These are phyloP conservation scores for Ceratina calcarata DNA, from an alignment of 1,140 invertebrate genomes.

Conservation along the genomic window DNA sequence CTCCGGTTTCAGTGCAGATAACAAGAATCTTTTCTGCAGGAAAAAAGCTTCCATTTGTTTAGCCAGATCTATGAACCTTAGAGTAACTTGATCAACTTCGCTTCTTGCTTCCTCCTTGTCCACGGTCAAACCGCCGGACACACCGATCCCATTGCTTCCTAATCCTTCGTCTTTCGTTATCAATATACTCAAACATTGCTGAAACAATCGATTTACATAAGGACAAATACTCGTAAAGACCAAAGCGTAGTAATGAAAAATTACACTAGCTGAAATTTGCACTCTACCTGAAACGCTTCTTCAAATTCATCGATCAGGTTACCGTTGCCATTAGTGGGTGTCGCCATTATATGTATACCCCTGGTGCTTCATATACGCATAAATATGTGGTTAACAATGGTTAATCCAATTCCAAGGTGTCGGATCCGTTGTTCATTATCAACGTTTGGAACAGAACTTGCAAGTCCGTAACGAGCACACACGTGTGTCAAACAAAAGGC, in stretches of 20 bases:
- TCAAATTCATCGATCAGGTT: conserved; percentile 92
- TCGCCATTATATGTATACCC: conserved; percentile 83
- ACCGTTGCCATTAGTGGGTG: conserved; percentile 88
- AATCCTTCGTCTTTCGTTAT: conserved; percentile 90
- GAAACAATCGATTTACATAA: conserved; percentile 59
- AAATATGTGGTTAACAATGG: conserved; percentile 8
- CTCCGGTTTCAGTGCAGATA: conserved; percentile 95
- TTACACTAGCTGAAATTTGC: background rate
- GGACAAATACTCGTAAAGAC: background rate
- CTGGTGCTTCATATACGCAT: conserved; percentile 9
- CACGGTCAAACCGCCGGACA: conserved; percentile 77
- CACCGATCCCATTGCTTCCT: conserved; percentile 80
- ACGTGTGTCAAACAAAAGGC: background rate
- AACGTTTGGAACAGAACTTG: background rate
- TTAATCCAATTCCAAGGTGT: background rate
- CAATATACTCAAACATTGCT: conserved; percentile 91
- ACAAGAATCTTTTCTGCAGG: conserved; percentile 92
- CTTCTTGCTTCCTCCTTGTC: conserved; percentile 92
- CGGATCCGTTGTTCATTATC: background rate
- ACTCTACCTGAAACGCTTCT: conserved; percentile 88
- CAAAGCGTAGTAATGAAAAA: background rate
- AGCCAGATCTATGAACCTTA: conserved; percentile 93
- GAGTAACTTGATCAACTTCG: conserved; percentile 91
- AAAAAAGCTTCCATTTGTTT: conserved; percentile 97
- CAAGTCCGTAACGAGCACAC: background rate